Evolutionary conservation across 2,888 invertebrate species (phyloP), one percentile per base, ranked within the genome.

Genomic region (Abrostola tripartita): DNA sequence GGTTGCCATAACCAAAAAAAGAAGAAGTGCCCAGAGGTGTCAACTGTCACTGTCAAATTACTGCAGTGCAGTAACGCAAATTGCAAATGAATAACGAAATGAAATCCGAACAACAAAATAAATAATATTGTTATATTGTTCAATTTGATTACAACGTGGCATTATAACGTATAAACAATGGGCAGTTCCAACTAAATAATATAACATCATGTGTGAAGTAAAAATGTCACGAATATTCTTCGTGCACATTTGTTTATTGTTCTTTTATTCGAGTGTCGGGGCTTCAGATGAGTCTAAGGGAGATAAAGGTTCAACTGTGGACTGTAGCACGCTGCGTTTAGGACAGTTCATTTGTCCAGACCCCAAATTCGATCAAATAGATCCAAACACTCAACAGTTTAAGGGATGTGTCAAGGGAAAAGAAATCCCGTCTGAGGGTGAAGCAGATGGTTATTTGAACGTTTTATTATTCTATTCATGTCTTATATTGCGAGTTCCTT

Each of bases 331-430:
- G 54, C 90, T 98, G 77, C 94, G 96, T 78, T 95, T 97, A 94
- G 98, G 98, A 0, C 98, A 98, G 82, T 98, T 95, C 82, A 95
- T 98, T 69, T 98, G 98, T 85, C 98, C 97, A 0, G 97, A 98
- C 93, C 97, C 98, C 6, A 95, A 94, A 71, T 91, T 95, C 76
- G 96, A 96, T 80, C 96, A 97, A 81, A 98, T 99, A 81, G 98
- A 99, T 88, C 96, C 96, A 0, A 96, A 97, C 83, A 99, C 99
- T 0, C 99, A 99, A 88, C 98, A 99, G 86, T 96, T 97, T 40
- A 92, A 91, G 75, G 98, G 97, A 63, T 99, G 99, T 88, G 96
- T 96, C 1, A 90, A 91, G 81, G 94, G 94, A 35, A 93, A 92
- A 76, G 86, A 85, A 36, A 82, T 87, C 24, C 89, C 93, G 90